These are phyloP conservation scores for Climacteris rufus DNA, from an alignment of 2,113 vertebrate genomes.

Conservation along the genomic window DNA sequence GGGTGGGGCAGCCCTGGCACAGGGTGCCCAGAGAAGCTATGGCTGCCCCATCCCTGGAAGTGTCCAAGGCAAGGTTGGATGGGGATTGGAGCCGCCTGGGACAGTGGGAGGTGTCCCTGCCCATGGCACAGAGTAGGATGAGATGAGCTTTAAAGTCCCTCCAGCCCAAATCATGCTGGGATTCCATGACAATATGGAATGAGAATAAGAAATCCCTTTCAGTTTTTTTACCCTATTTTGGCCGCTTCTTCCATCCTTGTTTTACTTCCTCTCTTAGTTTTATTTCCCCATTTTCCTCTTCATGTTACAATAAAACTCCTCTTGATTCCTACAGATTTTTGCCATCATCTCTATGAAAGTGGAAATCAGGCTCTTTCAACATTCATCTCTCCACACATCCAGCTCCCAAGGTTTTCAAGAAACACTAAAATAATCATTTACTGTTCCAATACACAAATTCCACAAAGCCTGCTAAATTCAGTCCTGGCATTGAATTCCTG, in stretches of 20 bases:
- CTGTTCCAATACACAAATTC: not conserved
- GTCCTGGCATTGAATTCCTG: too few species aligned
- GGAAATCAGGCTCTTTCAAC: not conserved
- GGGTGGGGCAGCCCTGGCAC: not conserved
- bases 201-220: not conserved
- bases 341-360: not conserved
- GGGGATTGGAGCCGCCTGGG: not conserved
- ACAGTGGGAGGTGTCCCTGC: not conserved
- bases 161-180: not conserved
- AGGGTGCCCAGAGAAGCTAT: not conserved
- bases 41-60: not conserved
- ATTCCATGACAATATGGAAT: not conserved
- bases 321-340: not conserved
- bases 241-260: not conserved
- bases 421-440: not conserved
- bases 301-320: not conserved
- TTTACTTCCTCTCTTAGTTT: not conserved
- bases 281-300: not conserved
- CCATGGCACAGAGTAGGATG: accelerated
- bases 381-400: not conserved
- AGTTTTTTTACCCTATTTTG: not conserved
- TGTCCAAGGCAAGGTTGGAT: accelerated
- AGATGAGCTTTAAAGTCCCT: not conserved
- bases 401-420: not conserved
- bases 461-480: not conserved